Conservation (phyloP, 2,888 invertebrate species). For the Pecten maximus region DNA sequence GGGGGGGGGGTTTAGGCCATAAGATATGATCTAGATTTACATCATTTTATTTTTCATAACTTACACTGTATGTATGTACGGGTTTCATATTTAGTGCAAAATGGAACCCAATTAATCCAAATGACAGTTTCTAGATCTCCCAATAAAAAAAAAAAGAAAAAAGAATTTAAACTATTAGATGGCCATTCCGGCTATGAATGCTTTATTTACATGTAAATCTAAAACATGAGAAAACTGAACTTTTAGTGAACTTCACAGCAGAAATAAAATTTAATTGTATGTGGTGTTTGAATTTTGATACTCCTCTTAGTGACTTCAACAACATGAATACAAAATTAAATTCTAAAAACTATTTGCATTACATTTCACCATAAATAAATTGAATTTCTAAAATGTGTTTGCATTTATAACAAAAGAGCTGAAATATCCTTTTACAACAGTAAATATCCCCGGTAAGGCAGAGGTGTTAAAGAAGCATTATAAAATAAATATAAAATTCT, state of each 20-base stretch:
- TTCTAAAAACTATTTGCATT: background rate
- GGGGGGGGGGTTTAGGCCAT: too few species aligned
- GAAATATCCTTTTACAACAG: background rate
- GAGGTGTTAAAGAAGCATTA: background rate
- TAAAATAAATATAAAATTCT: background rate
- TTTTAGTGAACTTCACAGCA: background rate
- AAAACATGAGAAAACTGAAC: background rate
- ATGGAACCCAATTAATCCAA: too few species aligned
- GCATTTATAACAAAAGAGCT: background rate
- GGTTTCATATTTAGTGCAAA: too few species aligned
- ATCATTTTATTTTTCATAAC: background rate
- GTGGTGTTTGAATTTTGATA: background rate
- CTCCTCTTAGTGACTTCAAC: background rate
- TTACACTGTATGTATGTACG: too few species aligned
- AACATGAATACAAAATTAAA: background rate
- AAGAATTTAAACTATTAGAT: background rate
- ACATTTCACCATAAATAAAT: background rate
- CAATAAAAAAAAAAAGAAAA: too few species aligned
- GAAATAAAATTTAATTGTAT: background rate
- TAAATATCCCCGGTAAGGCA: background rate
- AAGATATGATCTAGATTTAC: too few species aligned
- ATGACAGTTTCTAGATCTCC: background rate
- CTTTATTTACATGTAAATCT: background rate
- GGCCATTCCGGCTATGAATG: background rate
- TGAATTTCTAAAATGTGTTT: background rate